These are phyloP conservation scores for Natrix natrix DNA, from an alignment of 2,797 vertebrate genomes.

Conservation along the genomic window DNA sequence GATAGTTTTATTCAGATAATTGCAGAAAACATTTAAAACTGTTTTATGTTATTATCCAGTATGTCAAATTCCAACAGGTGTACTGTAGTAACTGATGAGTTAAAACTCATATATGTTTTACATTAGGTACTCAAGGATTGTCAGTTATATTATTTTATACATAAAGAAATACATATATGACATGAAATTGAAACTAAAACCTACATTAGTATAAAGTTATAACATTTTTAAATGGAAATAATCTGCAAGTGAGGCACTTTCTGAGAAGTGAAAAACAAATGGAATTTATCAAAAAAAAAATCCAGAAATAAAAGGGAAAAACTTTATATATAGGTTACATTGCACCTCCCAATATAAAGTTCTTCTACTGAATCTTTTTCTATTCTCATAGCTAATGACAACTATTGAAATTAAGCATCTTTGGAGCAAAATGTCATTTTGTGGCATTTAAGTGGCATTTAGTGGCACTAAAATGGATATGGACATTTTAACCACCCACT, in stretches of 20 bases:
- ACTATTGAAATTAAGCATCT: conserved; percentile 67
- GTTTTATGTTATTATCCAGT: conserved; percentile 91
- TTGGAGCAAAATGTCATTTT: conserved; percentile 66
- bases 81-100: conserved; percentile 85
- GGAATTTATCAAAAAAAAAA: conserved; percentile 77
- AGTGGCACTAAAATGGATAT: conserved; percentile 78
- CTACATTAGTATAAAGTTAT: conserved; percentile 84
- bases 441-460: conserved; percentile 66
- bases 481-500: conserved; percentile 75
- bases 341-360: conserved; percentile 81
- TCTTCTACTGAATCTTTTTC: conserved; percentile 73
- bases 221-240: conserved; percentile 85
- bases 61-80: conserved; percentile 90
- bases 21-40: conserved; percentile 76
- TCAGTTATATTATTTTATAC: conserved; percentile 86
- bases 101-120: conserved; percentile 93
- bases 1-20: conserved; percentile 74
- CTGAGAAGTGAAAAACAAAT: conserved; percentile 84
- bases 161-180: conserved; percentile 85
- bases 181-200: conserved; percentile 87
- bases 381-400: conserved; percentile 73
- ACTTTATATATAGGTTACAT: conserved; percentile 80
- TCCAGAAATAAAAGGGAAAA: conserved; percentile 57
- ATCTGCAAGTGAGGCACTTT: conserved; percentile 95
- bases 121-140: conserved; percentile 90